Evolutionary conservation across 2,113 vertebrate genomes (phyloP).

Genomic region (Syrrhaptes paradoxus): DNA sequence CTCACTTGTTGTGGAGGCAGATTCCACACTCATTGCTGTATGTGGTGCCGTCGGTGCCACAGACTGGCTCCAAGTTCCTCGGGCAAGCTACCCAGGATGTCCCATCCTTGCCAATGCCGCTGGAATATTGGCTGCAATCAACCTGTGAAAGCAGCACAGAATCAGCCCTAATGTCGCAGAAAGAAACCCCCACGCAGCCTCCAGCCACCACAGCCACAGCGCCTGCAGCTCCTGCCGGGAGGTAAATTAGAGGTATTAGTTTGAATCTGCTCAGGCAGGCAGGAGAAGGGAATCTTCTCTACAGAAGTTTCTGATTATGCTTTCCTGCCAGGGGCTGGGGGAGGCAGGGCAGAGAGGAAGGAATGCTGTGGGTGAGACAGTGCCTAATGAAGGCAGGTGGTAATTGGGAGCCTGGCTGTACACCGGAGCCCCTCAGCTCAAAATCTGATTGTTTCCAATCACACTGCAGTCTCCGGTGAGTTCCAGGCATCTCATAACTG

Average conservation of each 20-base stretch:
- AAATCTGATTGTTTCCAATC: not conserved
- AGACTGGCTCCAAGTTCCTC: not conserved
- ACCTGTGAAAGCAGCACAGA: not conserved
- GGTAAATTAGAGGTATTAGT: not conserved
- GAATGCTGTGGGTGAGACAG: not conserved
- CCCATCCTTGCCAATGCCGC: not conserved
- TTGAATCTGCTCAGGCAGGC: not conserved
- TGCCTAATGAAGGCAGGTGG: not conserved
- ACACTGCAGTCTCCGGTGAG: not conserved
- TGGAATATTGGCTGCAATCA: not conserved
- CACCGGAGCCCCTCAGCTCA: not conserved
- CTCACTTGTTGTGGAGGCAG: conserved; percentile 17
- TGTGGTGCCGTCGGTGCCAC: not conserved
- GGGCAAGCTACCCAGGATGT: not conserved
- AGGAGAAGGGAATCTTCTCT: not conserved
- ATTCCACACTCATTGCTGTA: conserved; percentile 47
- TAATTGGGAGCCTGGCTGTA: conserved; percentile 1
- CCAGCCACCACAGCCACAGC: not conserved
- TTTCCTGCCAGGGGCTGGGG: not conserved
- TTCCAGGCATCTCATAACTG: not conserved
- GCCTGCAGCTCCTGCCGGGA: not conserved
- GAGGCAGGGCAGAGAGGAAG: not conserved
- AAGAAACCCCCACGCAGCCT: not conserved
- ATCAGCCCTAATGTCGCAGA: accelerated
- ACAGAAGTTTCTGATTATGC: not conserved